Evolutionary conservation across 2,888 invertebrate species (phyloP).

Genomic region (Neoaliturus tenellus): DNA sequence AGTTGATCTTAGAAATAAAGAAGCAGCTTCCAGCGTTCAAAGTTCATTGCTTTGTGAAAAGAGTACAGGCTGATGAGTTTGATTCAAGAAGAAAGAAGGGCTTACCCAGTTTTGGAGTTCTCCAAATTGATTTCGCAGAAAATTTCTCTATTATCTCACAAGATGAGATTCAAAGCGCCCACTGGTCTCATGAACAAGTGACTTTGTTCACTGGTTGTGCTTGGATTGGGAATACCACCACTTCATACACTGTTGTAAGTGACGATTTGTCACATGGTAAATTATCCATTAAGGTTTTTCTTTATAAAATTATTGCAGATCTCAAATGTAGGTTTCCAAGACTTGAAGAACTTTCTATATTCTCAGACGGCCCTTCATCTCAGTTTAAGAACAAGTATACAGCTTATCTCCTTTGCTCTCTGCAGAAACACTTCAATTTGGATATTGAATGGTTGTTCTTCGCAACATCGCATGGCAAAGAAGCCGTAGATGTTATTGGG

Average conservation of each 20-base stretch:
- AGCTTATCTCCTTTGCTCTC: slow-evolving; percentile 31
- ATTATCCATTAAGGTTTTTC: slow-evolving; percentile 40
- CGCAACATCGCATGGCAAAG: slow-evolving; percentile 47
- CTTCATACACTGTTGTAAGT: slow-evolving; percentile 33
- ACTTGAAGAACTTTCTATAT: slow-evolving; percentile 37
- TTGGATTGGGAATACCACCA: slow-evolving; percentile 34
- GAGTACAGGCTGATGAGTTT: slow-evolving; percentile 40
- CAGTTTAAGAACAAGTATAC: slow-evolving; percentile 35
- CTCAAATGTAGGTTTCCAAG: slow-evolving; percentile 22
- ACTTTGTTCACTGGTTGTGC: slow-evolving; percentile 40
- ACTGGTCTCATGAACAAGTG: not conserved
- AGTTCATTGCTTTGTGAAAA: slow-evolving; percentile 38
- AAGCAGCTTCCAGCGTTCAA: slow-evolving; percentile 35
- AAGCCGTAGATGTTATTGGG: slow-evolving; percentile 51
- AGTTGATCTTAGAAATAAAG: slow-evolving; percentile 35
- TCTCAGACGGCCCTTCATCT: slow-evolving; percentile 28
- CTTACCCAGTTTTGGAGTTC: slow-evolving; percentile 33
- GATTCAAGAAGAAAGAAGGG: slow-evolving; percentile 24
- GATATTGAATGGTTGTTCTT: slow-evolving; percentile 39
- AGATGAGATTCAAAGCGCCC: not conserved
- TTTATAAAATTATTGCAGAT: slow-evolving; percentile 19
- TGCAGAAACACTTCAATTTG: slow-evolving; percentile 21
- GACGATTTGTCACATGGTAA: slow-evolving; percentile 40
- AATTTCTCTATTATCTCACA: slow-evolving; percentile 28
- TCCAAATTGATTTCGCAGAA: slow-evolving; percentile 18